These are phyloP conservation scores for Protonemura montana DNA, from an alignment of 2,888 invertebrate genomes.

Conservation along the genomic window DNA sequence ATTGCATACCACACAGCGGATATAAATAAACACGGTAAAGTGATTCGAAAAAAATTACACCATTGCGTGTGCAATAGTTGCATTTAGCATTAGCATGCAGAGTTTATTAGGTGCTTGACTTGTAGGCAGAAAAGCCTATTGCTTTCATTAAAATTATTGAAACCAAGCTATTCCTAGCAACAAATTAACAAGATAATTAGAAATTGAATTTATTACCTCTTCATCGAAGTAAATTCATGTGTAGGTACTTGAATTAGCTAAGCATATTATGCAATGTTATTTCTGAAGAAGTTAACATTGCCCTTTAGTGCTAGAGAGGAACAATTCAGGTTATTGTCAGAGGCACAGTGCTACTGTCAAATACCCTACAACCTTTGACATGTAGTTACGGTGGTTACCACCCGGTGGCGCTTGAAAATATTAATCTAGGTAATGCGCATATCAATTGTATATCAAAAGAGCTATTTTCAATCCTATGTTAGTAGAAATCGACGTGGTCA, in stretches of 20 bases:
- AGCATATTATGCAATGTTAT: too few relatives aligned
- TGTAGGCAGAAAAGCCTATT: neutral
- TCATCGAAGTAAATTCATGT: neutral
- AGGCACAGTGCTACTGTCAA: too few relatives aligned
- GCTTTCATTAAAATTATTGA: slow-evolving; percentile 7
- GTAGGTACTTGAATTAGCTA: neutral
- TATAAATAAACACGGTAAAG: neutral
- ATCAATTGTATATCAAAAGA: too few relatives aligned
- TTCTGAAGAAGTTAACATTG: too few relatives aligned
- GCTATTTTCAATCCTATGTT: too few relatives aligned
- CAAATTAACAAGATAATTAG: neutral
- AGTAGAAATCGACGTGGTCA: too few relatives aligned
- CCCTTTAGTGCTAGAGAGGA: too few relatives aligned
- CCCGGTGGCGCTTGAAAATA: too few relatives aligned
- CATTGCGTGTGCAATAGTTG: neutral
- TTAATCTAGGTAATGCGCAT: too few relatives aligned
- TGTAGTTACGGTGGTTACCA: too few relatives aligned
- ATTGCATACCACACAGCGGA: neutral
- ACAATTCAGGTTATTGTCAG: too few relatives aligned
- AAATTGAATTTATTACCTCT: neutral
- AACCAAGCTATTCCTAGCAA: neutral
- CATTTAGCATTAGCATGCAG: neutral
- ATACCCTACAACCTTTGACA: too few relatives aligned
- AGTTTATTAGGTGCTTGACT: neutral
- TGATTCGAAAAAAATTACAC: neutral